Base-by-base conservation (phyloP, 2,888 invertebrate genomes). In the Synanthedon myopaeformis region DNA sequence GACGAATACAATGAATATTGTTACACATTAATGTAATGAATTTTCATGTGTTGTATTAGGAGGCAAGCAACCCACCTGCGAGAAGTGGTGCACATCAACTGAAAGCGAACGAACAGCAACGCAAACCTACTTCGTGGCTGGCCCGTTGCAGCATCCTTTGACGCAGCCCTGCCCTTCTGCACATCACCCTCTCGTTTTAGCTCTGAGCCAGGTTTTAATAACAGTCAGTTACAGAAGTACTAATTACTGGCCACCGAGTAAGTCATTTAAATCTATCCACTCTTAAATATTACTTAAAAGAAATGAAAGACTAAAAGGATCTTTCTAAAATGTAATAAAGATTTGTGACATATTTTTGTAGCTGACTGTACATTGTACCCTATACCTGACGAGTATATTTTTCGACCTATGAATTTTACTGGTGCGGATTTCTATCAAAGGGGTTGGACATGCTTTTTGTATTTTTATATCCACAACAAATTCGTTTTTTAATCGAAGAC, bases 131-230 rank as follows among this genome's bases (percentile, higher is more conserved):
- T 62, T 94, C 93, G 79, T 96, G 96, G 95, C 89, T 95, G 73
- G 92, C 95, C 54, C 92, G 94, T 81, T 96, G 96, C 91, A 91
- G 92, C 81, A 83, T 96, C 89, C 95, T 96, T 90, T 96, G 95
- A 96, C 95, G 92, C 70, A 68, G 66, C 66, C 69, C 57, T 61
- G 59, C 14, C 55, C 54, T 52, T 35, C 8, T 35, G 35, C 35
- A 35, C 35, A 35, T 35, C 58, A 57, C 54, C 49, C n/a, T 45
- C 45, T 8, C 45, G 52, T 57, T 58, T 55, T 58, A 57, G 57
- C 56, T 55, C 54, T 58, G 59, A 64, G 58, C 63, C 61, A 49
- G 35, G 35, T 35, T 35, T 35, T 35, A 35, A 35, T 10, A 35
- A 35, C 35, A 35, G 35, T 35, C 35, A 35, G 35, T 35, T 8